Evolutionary conservation across 2,888 invertebrate genomes (phyloP).

Genomic region (Hecatera dysodea): DNA sequence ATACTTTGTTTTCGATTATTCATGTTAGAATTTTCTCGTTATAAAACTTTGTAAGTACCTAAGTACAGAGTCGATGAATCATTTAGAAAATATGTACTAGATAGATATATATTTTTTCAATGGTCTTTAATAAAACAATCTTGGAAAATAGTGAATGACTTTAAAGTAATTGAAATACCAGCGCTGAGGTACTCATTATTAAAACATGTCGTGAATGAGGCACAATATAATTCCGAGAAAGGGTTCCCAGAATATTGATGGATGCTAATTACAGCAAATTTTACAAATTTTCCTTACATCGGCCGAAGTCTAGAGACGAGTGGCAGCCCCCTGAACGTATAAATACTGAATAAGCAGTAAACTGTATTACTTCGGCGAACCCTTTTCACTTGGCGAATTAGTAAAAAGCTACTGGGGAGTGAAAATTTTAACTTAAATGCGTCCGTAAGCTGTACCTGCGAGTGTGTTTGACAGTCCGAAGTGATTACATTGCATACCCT

Average conservation of each 20-base stretch:
- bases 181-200: conserved; percentile 19
- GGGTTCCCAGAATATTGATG: conserved; percentile 63
- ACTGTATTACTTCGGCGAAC: conserved; percentile 91
- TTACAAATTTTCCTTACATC: conserved; percentile 86
- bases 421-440: conserved; percentile 91
- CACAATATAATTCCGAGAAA: conserved; percentile 42
- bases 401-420: conserved; percentile 91
- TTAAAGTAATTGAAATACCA: neutral
- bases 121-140: neutral
- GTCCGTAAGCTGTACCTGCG: conserved; percentile 87
- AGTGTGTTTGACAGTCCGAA: conserved; percentile 90
- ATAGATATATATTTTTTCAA: neutral
- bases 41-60: neutral
- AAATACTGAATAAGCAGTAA: conserved; percentile 91
- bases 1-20: conserved; percentile 29
- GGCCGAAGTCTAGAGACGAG: conserved; percentile 81
- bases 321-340: conserved; percentile 87
- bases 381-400: conserved; percentile 91
- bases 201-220: conserved; percentile 42
- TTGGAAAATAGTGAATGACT: conserved; percentile 5
- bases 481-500: conserved; percentile 89
- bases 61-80: neutral
- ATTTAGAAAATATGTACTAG: neutral
- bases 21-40: conserved; percentile 20
- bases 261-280: conserved; percentile 81